A percentile compares a stretch with the other conserved stretches of the same genome.
Evolutionary conservation across 2,797 vertebrate genomes (phyloP).

Genomic region (Chloroceryle inda): DNA sequence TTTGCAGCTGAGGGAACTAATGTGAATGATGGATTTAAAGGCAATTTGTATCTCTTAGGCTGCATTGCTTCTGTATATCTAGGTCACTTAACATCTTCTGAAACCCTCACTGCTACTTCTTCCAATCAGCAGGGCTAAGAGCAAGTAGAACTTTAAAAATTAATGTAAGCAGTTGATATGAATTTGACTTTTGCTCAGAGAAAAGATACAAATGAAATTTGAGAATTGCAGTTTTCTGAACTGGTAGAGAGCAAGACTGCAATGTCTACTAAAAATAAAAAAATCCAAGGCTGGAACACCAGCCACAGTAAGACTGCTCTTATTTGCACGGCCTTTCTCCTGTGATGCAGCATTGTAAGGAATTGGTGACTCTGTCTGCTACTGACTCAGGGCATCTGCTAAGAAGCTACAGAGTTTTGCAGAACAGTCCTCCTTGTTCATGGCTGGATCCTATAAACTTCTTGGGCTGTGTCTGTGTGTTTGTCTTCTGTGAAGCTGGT

Average conservation of each 20-base stretch:
- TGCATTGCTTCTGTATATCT: constrained; percentile 53
- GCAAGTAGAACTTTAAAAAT: constrained; percentile 62
- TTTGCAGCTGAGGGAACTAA: constrained; percentile 7
- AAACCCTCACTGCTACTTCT: background rate
- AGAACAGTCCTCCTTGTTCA: background rate
- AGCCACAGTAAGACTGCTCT: background rate
- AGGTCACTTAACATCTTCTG: constrained; percentile 47
- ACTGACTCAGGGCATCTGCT: background rate
- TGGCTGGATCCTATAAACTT: background rate
- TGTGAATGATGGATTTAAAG: constrained; percentile 40
- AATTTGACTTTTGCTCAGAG: constrained; percentile 27
- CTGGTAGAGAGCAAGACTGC: background rate
- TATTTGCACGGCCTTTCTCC: background rate
- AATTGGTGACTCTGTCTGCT: background rate
- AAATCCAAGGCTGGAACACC: background rate
- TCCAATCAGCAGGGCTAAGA: constrained; percentile 21
- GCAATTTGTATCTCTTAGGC: constrained; percentile 42
- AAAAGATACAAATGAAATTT: background rate
- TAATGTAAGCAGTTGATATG: constrained; percentile 47
- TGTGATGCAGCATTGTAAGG: background rate
- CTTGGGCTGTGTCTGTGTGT: background rate
- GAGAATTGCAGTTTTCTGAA: background rate
- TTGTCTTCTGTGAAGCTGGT: background rate
- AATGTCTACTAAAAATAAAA: background rate
- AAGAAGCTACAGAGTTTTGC: background rate